Conservation (phyloP, 2,797 vertebrate genomes). For the Octomys mimax region DNA sequence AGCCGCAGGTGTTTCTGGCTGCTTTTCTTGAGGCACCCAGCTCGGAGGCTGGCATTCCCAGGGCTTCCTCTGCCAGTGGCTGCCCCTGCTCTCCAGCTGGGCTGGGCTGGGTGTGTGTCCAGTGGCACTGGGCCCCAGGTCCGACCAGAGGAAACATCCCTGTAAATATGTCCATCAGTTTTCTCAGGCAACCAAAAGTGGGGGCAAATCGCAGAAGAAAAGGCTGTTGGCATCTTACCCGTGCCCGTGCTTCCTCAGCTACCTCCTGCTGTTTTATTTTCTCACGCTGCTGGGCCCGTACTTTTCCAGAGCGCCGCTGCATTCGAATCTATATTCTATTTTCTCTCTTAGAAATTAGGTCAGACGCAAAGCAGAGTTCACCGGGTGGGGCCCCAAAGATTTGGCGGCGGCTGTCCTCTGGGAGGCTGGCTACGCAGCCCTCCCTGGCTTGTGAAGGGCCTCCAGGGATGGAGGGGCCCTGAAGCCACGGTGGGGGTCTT, state of each 20-base stretch:
- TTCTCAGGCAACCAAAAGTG: not conserved
- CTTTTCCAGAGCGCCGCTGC: constrained; percentile 78
- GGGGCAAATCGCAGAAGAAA: not conserved
- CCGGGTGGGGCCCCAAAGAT: constrained; percentile 73
- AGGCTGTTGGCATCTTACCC: not conserved
- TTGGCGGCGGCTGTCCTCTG: constrained; percentile 45
- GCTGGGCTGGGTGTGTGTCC: not conserved
- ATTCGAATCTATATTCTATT: constrained; percentile 83
- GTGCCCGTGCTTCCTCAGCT: not conserved
- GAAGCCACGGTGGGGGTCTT: not conserved
- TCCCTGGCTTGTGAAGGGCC: not conserved
- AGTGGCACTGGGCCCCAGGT: not conserved
- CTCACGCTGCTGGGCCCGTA: constrained; percentile 69
- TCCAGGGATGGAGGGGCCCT: not conserved
- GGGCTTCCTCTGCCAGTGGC: not conserved
- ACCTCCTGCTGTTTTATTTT: constrained; percentile 70
- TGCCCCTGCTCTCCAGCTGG: not conserved
- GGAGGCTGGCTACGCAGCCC: not conserved
- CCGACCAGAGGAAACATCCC: not conserved
- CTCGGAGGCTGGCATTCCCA: not conserved
- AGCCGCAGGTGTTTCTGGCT: not conserved
- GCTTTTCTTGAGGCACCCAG: not conserved
- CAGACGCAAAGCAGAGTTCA: constrained; percentile 81
- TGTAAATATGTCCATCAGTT: not conserved
- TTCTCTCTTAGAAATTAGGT: constrained; percentile 84